Percentiles rank a stretch among this genome's conserved stretches.
Evolutionary conservation across 2,797 vertebrate genomes (phyloP).

Genomic region (Rachycentron canadum): DNA sequence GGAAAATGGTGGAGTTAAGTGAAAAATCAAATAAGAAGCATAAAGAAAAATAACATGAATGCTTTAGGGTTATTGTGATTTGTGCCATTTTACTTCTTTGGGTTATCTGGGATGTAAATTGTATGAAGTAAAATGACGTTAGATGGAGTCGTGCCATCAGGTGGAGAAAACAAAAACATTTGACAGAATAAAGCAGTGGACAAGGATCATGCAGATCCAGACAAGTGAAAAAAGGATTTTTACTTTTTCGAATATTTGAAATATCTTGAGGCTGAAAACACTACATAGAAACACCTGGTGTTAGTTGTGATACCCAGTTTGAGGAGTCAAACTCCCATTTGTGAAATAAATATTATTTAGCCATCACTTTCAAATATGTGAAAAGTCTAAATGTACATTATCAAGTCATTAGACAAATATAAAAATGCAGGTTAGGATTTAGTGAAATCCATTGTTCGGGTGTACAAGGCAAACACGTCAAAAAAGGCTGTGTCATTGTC

Average conservation of each 20-base stretch:
- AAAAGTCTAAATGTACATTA: neutral
- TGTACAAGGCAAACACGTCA: neutral
- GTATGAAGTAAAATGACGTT: conserved; percentile 51
- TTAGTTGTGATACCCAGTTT: neutral
- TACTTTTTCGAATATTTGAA: neutral
- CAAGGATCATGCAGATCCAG: conserved; percentile 34
- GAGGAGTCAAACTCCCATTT: neutral
- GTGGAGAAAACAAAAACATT: conserved; percentile 24
- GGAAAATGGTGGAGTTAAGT: conserved; percentile 62
- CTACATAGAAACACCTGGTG: neutral
- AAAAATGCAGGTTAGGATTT: neutral
- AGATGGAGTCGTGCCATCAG: conserved; percentile 7
- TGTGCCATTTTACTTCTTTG: conserved; percentile 54
- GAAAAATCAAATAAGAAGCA: conserved; percentile 67
- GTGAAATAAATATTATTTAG: neutral
- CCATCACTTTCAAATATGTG: conserved; percentile 20
- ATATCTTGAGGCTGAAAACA: neutral
- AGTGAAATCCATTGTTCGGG: neutral
- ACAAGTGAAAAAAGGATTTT: neutral
- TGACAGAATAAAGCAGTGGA: conserved; percentile 48
- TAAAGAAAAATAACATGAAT: conserved; percentile 62
- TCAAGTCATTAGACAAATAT: conserved; percentile 1
- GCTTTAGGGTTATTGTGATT: conserved; percentile 46
- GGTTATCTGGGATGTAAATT: conserved; percentile 16
- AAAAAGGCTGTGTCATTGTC: neutral